These are phyloP conservation scores for Passer domesticus DNA, from an alignment of 2,113 vertebrate genomes.

Conservation along the genomic window DNA sequence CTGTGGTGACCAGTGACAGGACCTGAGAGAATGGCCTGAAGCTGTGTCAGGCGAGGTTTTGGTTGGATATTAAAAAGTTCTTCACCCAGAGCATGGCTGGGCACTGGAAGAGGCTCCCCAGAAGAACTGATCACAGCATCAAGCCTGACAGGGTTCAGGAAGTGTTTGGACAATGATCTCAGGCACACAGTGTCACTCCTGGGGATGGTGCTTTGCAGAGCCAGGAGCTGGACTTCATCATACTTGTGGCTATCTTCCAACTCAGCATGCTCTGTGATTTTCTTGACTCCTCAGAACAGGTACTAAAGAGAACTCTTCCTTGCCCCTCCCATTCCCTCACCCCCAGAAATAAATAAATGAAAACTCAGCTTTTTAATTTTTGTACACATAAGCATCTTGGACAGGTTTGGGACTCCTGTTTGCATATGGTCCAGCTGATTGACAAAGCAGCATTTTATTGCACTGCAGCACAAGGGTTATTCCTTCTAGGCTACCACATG, in stretches of 20 bases:
- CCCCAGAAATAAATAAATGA: neutral
- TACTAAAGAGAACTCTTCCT: neutral
- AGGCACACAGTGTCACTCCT: neutral
- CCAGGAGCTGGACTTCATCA: neutral
- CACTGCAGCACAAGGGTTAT: neutral
- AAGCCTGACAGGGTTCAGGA: neutral
- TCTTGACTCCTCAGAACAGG: neutral
- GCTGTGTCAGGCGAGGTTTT: neutral
- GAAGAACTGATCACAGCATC: neutral
- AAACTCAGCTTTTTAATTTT: neutral
- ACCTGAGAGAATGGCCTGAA: rapidly evolving
- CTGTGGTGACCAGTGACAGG: too few relatives aligned
- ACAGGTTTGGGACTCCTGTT: neutral
- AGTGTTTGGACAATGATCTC: neutral
- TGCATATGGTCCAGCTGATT: neutral
- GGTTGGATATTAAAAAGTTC: neutral
- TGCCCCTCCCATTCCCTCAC: neutral
- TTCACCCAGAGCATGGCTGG: rapidly evolving
- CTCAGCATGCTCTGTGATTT: neutral
- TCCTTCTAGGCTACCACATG: neutral
- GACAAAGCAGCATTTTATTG: neutral
- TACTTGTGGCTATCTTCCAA: neutral
- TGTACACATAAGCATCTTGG: neutral
- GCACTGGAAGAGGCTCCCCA: neutral
- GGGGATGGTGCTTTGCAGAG: neutral